phyloP scores from a whole-genome alignment of 2,797 vertebrate species.

The Atherinosoma microstoma region DNA sequence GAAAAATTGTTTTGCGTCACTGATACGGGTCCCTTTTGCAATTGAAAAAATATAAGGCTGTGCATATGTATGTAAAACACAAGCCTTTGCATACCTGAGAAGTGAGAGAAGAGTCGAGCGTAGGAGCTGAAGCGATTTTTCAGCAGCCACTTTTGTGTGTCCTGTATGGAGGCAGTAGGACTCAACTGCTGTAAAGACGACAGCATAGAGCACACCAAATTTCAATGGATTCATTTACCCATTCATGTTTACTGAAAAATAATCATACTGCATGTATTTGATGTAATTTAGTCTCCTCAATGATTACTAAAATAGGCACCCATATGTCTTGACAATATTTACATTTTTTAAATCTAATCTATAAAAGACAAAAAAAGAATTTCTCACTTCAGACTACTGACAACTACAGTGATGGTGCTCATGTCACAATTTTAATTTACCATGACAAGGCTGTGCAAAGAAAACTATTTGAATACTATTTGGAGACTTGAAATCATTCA shows the following conservation, averaged over 20 bases:
- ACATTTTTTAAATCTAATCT: too few species aligned
- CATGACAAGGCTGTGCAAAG: not conserved
- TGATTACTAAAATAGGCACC: not conserved
- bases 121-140: slow-evolving; percentile 93
- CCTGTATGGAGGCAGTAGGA: slow-evolving; percentile 91
- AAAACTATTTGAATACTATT: not conserved
- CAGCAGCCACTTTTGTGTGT: slow-evolving; percentile 92
- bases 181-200: slow-evolving; percentile 86
- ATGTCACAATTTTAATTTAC: too few species aligned
- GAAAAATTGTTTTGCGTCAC: too few species aligned
- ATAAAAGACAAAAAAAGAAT: not conserved
- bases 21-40: too few species aligned
- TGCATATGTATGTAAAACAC: not conserved
- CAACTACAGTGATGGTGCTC: not conserved
- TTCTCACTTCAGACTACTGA: not conserved
- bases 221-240: too few species aligned
- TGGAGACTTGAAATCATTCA: not conserved
- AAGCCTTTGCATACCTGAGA: slow-evolving; percentile 85
- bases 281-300: not conserved
- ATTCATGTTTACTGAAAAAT: too few species aligned
- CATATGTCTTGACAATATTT: not conserved
- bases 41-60: too few species aligned
- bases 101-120: slow-evolving; percentile 92
- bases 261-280: not conserved
- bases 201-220: not conserved